Evolutionary conservation across 2,797 vertebrate genomes (phyloP).

Genomic region (Semotilus atromaculatus): DNA sequence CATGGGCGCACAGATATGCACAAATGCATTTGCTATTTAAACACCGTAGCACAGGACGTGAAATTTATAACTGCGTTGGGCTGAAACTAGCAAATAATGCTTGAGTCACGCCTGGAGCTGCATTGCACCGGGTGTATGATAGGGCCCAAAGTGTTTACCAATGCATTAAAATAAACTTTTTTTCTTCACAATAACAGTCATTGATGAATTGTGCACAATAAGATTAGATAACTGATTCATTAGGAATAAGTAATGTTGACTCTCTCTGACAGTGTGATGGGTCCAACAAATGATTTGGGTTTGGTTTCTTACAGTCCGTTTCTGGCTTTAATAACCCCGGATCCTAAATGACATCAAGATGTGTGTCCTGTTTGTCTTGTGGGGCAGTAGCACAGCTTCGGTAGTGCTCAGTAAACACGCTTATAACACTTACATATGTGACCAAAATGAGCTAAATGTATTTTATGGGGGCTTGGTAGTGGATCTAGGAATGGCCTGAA

Average conservation of each 20-base stretch:
- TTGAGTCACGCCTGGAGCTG: too few relatives aligned
- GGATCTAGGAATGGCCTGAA: slow-evolving; percentile 30
- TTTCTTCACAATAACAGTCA: slow-evolving; percentile 16
- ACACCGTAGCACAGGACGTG: too few relatives aligned
- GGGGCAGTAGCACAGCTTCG: slow-evolving; percentile 58
- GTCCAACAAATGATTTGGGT: slow-evolving; percentile 59
- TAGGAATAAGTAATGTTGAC: slow-evolving; percentile 6
- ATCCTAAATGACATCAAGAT: slow-evolving; percentile 80
- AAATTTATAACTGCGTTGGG: too few relatives aligned
- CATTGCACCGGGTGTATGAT: too few relatives aligned
- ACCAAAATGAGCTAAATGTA: slow-evolving; percentile 72
- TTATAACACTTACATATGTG: slow-evolving; percentile 74
- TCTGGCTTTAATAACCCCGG: slow-evolving; percentile 17
- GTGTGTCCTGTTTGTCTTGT: slow-evolving; percentile 66
- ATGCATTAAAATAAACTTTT: background rate
- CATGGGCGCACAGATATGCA: too few relatives aligned
- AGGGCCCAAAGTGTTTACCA: background rate
- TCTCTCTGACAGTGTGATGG: slow-evolving; percentile 29
- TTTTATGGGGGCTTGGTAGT: slow-evolving; percentile 68
- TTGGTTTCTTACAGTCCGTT: slow-evolving; percentile 21
- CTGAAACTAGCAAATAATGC: too few relatives aligned
- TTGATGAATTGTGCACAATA: slow-evolving; percentile 1
- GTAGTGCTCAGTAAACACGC: slow-evolving; percentile 69
- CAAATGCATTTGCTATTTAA: too few relatives aligned
- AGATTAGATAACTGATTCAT: background rate